These are phyloP conservation scores for Phortica magna DNA, from an alignment of 2,888 invertebrate species.

Conservation along the genomic window DNA sequence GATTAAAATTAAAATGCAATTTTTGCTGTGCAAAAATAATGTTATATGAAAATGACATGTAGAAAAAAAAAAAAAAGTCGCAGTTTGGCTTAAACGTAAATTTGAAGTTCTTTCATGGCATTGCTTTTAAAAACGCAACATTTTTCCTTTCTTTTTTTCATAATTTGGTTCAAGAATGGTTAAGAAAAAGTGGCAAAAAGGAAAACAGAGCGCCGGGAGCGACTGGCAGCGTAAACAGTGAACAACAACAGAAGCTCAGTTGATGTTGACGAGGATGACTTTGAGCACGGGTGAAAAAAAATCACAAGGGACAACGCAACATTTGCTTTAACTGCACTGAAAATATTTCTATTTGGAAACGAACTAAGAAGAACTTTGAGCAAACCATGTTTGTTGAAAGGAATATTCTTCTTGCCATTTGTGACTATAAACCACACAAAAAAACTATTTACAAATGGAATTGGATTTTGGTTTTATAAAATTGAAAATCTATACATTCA, in stretches of 20 bases:
- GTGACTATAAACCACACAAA: too few species aligned
- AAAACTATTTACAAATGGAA: too few species aligned
- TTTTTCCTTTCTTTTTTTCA: not conserved
- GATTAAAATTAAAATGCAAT: slow-evolving; percentile 21
- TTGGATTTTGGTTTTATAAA: too few species aligned
- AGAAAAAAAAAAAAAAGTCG: not conserved
- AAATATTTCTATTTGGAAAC: not conserved
- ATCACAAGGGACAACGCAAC: slow-evolving; percentile 1
- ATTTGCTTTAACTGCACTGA: not conserved
- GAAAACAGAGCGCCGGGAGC: slow-evolving; percentile 15
- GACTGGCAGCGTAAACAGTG: slow-evolving; percentile 1
- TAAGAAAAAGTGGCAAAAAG: not conserved
- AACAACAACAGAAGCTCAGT: not conserved
- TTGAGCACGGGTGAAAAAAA: slow-evolving; percentile 5
- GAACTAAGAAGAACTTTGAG: too few species aligned
- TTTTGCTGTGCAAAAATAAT: not conserved
- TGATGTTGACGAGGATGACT: slow-evolving; percentile 2
- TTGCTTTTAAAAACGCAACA: slow-evolving; percentile 5
- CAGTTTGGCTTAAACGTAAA: not conserved
- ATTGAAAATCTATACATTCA: too few species aligned
- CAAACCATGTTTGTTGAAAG: too few species aligned
- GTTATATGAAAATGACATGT: not conserved
- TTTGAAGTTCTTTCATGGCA: not conserved
- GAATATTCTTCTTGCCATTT: too few species aligned
- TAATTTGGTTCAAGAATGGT: not conserved